Conservation (phyloP, 2,888 invertebrate species). For the Lysandra bellargus region DNA sequence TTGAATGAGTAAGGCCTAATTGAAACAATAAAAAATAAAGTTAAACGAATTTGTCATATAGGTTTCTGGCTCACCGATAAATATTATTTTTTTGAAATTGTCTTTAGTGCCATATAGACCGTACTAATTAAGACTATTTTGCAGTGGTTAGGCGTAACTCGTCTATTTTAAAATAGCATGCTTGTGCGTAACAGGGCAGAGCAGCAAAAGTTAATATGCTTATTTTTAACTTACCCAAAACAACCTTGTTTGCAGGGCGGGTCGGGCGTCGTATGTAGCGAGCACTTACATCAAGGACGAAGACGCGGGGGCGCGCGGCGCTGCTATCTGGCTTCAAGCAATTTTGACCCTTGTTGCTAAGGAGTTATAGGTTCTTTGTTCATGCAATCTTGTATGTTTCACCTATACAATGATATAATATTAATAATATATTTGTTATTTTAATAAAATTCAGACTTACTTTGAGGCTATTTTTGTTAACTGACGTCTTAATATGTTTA, state of each 20-base stretch:
- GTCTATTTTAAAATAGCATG: too few species aligned
- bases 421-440: conserved; percentile 4
- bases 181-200: too few species aligned
- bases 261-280: conserved; percentile 87
- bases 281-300: conserved; percentile 71
- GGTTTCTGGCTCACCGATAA: too few species aligned
- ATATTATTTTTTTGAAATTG: too few species aligned
- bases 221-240: not conserved
- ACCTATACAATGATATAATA: not conserved
- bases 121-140: too few species aligned
- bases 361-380: conserved; percentile 37
- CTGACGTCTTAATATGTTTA: not conserved
- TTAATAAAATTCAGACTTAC: not conserved
- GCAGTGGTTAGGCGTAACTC: too few species aligned
- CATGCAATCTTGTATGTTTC: conserved; percentile 1
- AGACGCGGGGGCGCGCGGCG: conserved; percentile 87
- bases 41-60: too few species aligned
- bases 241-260: conserved; percentile 72
- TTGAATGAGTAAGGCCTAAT: too few species aligned
- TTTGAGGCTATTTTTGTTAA: not conserved
- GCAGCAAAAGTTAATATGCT: not conserved
- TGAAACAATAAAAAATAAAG: too few species aligned
- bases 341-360: conserved; percentile 53
- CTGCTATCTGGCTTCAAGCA: conserved; percentile 82
- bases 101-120: too few species aligned